phyloP scores from a whole-genome alignment of 2,888 invertebrate species.

The Plagodis dolabraria region DNA sequence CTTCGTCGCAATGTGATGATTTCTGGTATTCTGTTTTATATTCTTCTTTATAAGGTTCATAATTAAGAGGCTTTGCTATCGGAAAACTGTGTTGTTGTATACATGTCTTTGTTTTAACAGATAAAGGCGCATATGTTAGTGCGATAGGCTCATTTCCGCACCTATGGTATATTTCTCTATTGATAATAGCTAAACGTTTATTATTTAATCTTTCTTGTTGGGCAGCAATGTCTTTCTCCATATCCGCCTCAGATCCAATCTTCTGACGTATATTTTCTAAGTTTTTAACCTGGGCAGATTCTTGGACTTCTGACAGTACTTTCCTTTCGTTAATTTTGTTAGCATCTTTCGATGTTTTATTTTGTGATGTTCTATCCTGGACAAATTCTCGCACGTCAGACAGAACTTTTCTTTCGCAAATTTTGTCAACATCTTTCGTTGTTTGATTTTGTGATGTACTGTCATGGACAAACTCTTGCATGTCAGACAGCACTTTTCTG shows the following conservation, averaged over 20 bases:
- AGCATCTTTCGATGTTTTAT: slow-evolving; percentile 24
- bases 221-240: slow-evolving; percentile 13
- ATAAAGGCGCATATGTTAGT: slow-evolving; percentile 55
- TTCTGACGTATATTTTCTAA: slow-evolving; percentile 27
- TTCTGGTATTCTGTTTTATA: slow-evolving; percentile 3
- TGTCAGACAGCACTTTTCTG: slow-evolving; percentile 57
- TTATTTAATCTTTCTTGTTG: slow-evolving; percentile 55
- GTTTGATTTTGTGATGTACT: slow-evolving; percentile 29
- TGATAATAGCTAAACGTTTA: slow-evolving; percentile 65
- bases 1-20: slow-evolving; percentile 13
- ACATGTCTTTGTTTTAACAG: slow-evolving; percentile 1
- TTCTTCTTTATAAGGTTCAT: slow-evolving; percentile 1
- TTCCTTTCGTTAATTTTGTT: slow-evolving; percentile 52
- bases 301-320: slow-evolving; percentile 62
- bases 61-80: background rate
- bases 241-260: slow-evolving; percentile 24
- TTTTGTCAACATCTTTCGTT: slow-evolving; percentile 42
- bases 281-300: slow-evolving; percentile 38
- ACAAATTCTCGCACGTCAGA: slow-evolving; percentile 60
- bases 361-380: slow-evolving; percentile 6
- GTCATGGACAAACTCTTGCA: slow-evolving; percentile 51
- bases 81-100: slow-evolving; percentile 2
- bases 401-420: slow-evolving; percentile 52
- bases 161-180: slow-evolving; percentile 55
- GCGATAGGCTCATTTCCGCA: slow-evolving; percentile 57